A percentile compares a stretch with the other conserved stretches of the same genome.
Conservation (phyloP, 92 coral and sea anemone genomes). For the Epizoanthus ramosus region DNA sequence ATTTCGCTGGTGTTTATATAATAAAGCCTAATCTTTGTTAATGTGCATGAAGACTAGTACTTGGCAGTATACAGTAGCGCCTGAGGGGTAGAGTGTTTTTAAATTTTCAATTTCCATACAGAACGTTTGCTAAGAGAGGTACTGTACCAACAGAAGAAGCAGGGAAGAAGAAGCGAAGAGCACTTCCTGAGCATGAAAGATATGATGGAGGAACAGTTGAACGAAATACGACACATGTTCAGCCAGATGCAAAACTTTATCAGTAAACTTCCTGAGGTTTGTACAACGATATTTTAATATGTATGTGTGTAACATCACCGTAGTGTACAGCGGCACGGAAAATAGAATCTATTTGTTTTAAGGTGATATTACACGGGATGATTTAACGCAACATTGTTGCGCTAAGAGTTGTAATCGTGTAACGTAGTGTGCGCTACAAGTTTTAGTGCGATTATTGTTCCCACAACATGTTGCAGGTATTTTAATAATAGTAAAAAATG, state of each 20-base stretch:
- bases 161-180: slow-evolving; percentile 17
- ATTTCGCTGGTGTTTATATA: too few relatives aligned
- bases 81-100: not conserved
- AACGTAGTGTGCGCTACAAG: too few relatives aligned
- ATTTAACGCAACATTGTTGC: too few relatives aligned
- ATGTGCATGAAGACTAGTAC: too few relatives aligned
- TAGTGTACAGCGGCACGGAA: not conserved
- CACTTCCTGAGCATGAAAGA: not conserved
- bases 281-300: not conserved
- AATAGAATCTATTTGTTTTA: not conserved
- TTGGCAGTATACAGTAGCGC: too few relatives aligned
- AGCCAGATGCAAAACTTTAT: slow-evolving; percentile 23
- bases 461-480: too few relatives aligned
- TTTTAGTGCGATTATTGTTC: too few relatives aligned
- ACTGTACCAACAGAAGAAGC: slow-evolving; percentile 22
- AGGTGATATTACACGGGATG: not conserved
- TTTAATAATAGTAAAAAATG: too few relatives aligned
- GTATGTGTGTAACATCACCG: not conserved
- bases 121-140: slow-evolving; percentile 15
- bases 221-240: slow-evolving; percentile 1
- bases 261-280: slow-evolving; percentile 16
- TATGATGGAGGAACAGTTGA: slow-evolving; percentile 1
- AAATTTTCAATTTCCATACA: not conserved
- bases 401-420: too few relatives aligned
- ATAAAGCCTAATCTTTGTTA: too few relatives aligned